A percentile compares a stretch with the other conserved stretches of the same genome.
Evolutionary conservation across 2,888 invertebrate genomes (phyloP).

Genomic region (Andrena dorsata): DNA sequence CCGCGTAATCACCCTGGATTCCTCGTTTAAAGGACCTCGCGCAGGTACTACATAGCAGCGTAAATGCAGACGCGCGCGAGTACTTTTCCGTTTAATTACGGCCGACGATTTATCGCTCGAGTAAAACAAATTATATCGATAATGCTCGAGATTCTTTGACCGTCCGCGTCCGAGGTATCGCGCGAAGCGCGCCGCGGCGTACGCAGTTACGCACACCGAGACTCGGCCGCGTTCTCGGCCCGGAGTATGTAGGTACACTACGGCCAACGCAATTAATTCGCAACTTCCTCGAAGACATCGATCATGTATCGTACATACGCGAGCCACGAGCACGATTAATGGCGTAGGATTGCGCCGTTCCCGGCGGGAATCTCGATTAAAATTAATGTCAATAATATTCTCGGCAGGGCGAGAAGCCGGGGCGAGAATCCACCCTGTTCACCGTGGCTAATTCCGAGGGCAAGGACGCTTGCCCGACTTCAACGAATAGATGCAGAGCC

Average conservation of each 20-base stretch:
- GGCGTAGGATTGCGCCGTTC: slow-evolving; percentile 70
- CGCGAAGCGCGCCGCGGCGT: slow-evolving; percentile 19
- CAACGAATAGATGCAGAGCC: background rate
- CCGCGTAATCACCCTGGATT: slow-evolving; percentile 12
- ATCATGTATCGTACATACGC: slow-evolving; percentile 69
- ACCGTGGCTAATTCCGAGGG: background rate
- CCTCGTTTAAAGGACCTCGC: slow-evolving; percentile 18
- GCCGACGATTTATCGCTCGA: slow-evolving; percentile 10
- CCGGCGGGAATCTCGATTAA: slow-evolving; percentile 74
- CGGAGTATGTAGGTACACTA: slow-evolving; percentile 23
- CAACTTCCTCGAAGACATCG: slow-evolving; percentile 79
- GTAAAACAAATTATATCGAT: slow-evolving; percentile 53
- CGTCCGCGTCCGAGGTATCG: slow-evolving; percentile 41
- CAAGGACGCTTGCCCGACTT: background rate
- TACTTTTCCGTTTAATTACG: slow-evolving; percentile 35
- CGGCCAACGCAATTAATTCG: slow-evolving; percentile 77
- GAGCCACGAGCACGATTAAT: slow-evolving; percentile 74
- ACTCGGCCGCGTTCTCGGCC: background rate
- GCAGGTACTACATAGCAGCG: background rate
- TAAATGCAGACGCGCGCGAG: slow-evolving; percentile 10
- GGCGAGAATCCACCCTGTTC: slow-evolving; percentile 9
- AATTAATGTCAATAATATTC: slow-evolving; percentile 75
- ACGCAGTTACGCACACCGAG: background rate
- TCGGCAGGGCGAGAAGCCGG: slow-evolving; percentile 46
- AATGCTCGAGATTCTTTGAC: slow-evolving; percentile 51